Percentiles rank a stretch among this genome's conserved stretches.
Evolutionary conservation across 2,888 invertebrate genomes (phyloP).

Genomic region (Ariolimax columbianus): DNA sequence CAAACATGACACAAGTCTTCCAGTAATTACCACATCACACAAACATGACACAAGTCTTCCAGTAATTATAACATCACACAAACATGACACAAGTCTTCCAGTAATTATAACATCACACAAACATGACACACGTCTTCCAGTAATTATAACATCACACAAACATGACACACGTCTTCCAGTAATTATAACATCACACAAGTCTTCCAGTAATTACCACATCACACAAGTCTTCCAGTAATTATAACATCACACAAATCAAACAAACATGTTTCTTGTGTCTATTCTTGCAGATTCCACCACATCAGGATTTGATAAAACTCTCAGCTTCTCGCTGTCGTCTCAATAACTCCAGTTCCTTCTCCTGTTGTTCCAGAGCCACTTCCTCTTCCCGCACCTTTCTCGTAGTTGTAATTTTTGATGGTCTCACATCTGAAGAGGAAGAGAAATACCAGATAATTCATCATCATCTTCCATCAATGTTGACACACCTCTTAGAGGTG

Average conservation of each 20-base stretch:
- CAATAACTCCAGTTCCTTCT: conserved; percentile 42
- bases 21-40: too few relatives aligned
- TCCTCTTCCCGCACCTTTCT: conserved; percentile 20
- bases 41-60: too few relatives aligned
- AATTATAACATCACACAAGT: too few relatives aligned
- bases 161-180: too few relatives aligned
- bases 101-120: too few relatives aligned
- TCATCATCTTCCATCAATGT: too few relatives aligned
- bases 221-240: not conserved
- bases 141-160: too few relatives aligned
- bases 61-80: too few relatives aligned
- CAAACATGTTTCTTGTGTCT: not conserved
- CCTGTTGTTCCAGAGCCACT: conserved; percentile 36
- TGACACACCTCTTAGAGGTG: too few relatives aligned
- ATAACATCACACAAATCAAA: not conserved
- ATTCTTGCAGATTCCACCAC: not conserved
- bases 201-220: not conserved
- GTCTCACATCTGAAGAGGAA: conserved; percentile 30
- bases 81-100: too few relatives aligned
- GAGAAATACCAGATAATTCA: not conserved
- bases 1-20: too few relatives aligned
- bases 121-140: too few relatives aligned
- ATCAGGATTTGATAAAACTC: conserved; percentile 22
- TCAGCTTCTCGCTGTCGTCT: conserved; percentile 42
- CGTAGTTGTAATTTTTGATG: not conserved